Evolutionary conservation across 2,113 vertebrate genomes (phyloP).

Genomic region (Philantomba maxwellii): DNA sequence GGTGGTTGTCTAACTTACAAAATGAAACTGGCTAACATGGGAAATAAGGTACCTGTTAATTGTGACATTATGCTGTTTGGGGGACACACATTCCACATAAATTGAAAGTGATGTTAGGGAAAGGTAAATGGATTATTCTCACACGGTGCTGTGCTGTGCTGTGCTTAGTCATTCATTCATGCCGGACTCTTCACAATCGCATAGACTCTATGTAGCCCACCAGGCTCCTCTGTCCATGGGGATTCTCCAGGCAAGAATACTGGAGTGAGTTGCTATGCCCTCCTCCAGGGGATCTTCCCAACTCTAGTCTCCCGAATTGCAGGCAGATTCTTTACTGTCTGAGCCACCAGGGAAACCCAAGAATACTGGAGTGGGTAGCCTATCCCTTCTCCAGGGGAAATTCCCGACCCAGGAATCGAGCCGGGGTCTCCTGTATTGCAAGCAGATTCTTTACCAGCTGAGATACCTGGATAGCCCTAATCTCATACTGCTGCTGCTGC

Average conservation of each 20-base stretch:
- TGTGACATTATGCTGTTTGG: background rate
- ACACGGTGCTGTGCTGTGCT: background rate
- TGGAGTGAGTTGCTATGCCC: background rate
- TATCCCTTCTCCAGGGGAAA: background rate
- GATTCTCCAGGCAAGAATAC: background rate
- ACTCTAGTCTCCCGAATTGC: background rate
- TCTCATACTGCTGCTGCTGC: too few species aligned
- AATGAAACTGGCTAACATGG: background rate
- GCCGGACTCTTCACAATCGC: background rate
- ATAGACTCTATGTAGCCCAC: background rate
- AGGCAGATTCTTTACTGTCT: background rate
- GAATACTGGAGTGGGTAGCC: background rate
- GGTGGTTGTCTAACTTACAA: background rate
- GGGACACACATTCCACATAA: background rate
- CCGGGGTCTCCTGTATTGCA: background rate
- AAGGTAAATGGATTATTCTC: background rate
- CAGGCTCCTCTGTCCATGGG: background rate
- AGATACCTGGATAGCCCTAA: background rate
- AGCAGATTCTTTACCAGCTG: background rate
- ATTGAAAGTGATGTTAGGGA: background rate
- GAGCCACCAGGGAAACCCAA: background rate
- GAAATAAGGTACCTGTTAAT: background rate
- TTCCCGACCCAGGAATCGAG: background rate
- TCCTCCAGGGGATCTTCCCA: background rate
- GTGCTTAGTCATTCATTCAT: background rate